Conservation (phyloP, 1,140 invertebrate genomes). For the Yoshiicerus persimilis region DNA sequence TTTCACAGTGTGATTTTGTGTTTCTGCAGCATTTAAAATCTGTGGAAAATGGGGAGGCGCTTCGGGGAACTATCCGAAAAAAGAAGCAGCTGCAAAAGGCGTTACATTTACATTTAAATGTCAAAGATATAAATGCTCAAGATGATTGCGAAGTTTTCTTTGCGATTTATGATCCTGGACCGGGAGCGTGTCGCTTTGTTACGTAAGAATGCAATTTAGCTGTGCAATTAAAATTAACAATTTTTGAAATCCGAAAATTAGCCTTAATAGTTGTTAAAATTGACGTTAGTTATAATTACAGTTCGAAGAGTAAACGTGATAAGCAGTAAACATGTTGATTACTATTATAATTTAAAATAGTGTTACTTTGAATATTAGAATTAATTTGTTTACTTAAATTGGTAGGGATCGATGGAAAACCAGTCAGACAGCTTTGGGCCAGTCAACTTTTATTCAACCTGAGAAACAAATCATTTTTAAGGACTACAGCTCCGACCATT, state of each 20-base stretch:
- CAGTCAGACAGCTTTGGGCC: slow-evolving; percentile 68
- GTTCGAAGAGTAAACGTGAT: too few species aligned
- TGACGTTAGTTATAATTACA: too few species aligned
- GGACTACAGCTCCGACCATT: slow-evolving; percentile 68
- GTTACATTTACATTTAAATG: slow-evolving; percentile 82
- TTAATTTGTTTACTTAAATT: slow-evolving; percentile 59
- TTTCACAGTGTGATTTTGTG: slow-evolving; percentile 65
- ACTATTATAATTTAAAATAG: too few species aligned
- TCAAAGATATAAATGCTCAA: slow-evolving; percentile 79
- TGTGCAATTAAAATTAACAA: too few species aligned
- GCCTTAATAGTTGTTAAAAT: too few species aligned
- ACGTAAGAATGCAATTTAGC: too few species aligned
- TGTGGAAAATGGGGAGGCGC: slow-evolving; percentile 73
- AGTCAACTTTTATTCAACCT: slow-evolving; percentile 63
- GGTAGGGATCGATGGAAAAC: slow-evolving; percentile 53
- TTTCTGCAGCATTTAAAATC: slow-evolving; percentile 70
- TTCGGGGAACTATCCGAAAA: slow-evolving; percentile 61
- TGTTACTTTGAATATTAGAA: too few species aligned
- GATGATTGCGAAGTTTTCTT: slow-evolving; percentile 87
- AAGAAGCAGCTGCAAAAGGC: slow-evolving; percentile 59
- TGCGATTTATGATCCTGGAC: slow-evolving; percentile 77
- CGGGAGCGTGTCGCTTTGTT: slow-evolving; percentile 59
- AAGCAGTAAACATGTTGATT: too few species aligned
- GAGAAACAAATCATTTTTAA: not conserved
- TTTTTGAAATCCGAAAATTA: too few species aligned